Base-by-base conservation (phyloP, 2,888 invertebrate genomes). In the Leptarthrus brevirostris region DNA sequence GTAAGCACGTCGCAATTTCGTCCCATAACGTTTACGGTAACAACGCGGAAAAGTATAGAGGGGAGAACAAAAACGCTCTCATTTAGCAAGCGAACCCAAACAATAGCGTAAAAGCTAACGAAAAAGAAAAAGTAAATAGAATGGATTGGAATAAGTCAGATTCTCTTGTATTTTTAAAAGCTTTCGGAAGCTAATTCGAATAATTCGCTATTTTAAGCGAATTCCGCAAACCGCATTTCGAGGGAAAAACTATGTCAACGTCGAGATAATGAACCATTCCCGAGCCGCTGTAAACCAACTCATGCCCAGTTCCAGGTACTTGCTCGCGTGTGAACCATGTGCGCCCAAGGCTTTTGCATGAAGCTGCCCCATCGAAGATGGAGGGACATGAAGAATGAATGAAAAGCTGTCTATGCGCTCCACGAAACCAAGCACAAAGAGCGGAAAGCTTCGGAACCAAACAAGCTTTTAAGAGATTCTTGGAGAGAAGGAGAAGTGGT, bases 31-130 rank as follows among this genome's bases (percentile, higher is more conserved):
- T 36, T 12, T 14, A 61, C 26, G 47, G 8, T 20, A 1, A 64
- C 64, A 14, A 26, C 47, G 16, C 47, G n/a, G n/a, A n/a, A n/a
- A 44, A 24, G 14, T 36, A 16, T 20, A 20, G 20, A 30, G 30
- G 30, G 1, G 30, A 47, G 47, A 47, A 3, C 14, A 8, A 5
- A 10, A 24, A 47, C 47, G 64, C 26, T 66, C 64, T 66, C 64
- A 22, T 66, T 24, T n/a, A 20, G 58, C 26, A 56, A 52, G 18
- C 26, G 47, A 66, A 66, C 64, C 64, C 64, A 66, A 66, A 66
- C 64, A 66, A 66, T 66, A 66, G 64, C 64, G 64, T 66, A 66
- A 66, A 66, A 66, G 64, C 47, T 66, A 30, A 36, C 2, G 5
- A 20, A 20, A 20, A n/a, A 5, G 20, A 8, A 6, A 52, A 20